A percentile compares a stretch with the other conserved stretches of the same genome.
These are phyloP conservation scores for Proteles cristata DNA, from an alignment of 2,113 vertebrate genomes.

Conservation along the genomic window DNA sequence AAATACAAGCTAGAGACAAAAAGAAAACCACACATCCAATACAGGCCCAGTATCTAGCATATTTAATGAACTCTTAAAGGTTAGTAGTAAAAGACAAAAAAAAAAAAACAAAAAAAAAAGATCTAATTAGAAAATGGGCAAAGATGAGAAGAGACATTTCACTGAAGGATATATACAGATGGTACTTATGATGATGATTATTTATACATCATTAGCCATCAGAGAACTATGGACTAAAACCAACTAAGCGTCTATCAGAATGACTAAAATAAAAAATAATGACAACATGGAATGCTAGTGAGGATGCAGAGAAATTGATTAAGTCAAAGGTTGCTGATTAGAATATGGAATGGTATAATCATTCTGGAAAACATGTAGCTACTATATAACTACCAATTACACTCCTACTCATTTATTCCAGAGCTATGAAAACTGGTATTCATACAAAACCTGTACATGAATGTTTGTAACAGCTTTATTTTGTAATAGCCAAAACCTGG, in stretches of 20 bases:
- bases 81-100: not conserved
- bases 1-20: not conserved
- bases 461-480: slow-evolving; percentile 8
- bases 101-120: not conserved
- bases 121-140: not conserved
- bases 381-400: not conserved
- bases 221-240: slow-evolving; percentile 5
- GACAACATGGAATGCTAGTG: not conserved
- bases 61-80: not conserved
- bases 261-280: not conserved
- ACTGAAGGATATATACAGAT: not conserved
- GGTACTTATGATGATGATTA: not conserved
- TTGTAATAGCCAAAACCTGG: not conserved
- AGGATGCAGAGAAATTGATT: not conserved
- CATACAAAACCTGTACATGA: not conserved
- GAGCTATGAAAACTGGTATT: not conserved
- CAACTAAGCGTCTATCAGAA: not conserved
- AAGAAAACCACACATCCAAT: not conserved
- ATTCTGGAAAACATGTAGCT: not conserved
- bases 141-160: not conserved
- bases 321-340: not conserved
- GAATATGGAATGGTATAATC: not conserved
- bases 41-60: not conserved
- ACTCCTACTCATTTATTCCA: not conserved
- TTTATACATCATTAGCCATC: not conserved